phyloP scores from a whole-genome alignment of 2,888 invertebrate species.

The Habrosyne pyritoides region DNA sequence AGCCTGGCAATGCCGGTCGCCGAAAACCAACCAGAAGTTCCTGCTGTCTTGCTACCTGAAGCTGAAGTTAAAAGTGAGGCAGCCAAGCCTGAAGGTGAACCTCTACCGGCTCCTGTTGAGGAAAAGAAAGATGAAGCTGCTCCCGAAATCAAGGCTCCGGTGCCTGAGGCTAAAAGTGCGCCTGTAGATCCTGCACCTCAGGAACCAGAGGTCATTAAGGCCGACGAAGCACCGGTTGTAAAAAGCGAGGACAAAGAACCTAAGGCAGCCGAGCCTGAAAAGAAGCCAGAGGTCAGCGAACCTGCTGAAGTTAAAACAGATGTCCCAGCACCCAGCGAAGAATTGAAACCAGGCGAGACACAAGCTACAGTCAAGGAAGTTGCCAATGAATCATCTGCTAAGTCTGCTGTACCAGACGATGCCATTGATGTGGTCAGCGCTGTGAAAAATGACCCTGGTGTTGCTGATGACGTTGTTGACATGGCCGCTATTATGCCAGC shows the following conservation, averaged over 20 bases:
- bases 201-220: not conserved
- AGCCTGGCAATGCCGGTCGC: slow-evolving; percentile 85
- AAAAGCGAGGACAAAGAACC: slow-evolving; percentile 35
- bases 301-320: slow-evolving; percentile 37
- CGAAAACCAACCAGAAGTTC: slow-evolving; percentile 63
- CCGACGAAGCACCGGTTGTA: slow-evolving; percentile 28
- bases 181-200: slow-evolving; percentile 42
- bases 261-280: slow-evolving; percentile 41
- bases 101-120: slow-evolving; percentile 39
- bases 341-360: slow-evolving; percentile 39
- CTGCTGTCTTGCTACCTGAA: slow-evolving; percentile 33
- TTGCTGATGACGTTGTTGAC: slow-evolving; percentile 66
- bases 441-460: slow-evolving; percentile 54
- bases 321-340: slow-evolving; percentile 37
- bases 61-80: slow-evolving; percentile 38
- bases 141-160: slow-evolving; percentile 43
- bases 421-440: slow-evolving; percentile 62
- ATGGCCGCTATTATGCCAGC: slow-evolving; percentile 53
- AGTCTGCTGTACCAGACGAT: slow-evolving; percentile 50
- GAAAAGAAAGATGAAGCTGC: slow-evolving; percentile 48
- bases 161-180: slow-evolving; percentile 45
- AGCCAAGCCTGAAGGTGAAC: slow-evolving; percentile 41
- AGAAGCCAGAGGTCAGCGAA: slow-evolving; percentile 25
- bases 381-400: slow-evolving; percentile 45
- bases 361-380: slow-evolving; percentile 58